Conservation (phyloP, 2,888 invertebrate genomes). For the Aporophyla lueneburgensis region DNA sequence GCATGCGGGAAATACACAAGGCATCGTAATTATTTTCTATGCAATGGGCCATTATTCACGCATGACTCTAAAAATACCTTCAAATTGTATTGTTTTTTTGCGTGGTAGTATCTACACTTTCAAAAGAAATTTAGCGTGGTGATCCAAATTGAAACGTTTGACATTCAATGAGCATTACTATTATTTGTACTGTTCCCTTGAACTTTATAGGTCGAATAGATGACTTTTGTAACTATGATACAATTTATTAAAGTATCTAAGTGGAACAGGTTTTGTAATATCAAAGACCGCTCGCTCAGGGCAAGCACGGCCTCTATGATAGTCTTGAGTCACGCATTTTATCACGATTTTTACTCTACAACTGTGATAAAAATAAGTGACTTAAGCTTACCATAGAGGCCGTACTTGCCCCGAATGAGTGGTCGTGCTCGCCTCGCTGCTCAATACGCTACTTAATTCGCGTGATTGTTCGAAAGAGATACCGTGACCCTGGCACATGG, state of each 20-base stretch:
- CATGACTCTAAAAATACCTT: not conserved
- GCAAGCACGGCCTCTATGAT: not conserved
- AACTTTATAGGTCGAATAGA: slow-evolving; percentile 51
- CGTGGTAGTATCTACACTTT: not conserved
- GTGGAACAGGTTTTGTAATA: not conserved
- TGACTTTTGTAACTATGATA: slow-evolving; percentile 8
- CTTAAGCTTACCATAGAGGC: too few species aligned
- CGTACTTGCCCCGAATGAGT: too few species aligned
- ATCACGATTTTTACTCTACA: too few species aligned
- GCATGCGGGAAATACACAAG: not conserved
- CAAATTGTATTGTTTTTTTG: not conserved
- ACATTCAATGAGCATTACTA: slow-evolving; percentile 30
- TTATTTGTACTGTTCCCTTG: slow-evolving; percentile 40
- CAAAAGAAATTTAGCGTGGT: slow-evolving; percentile 16
- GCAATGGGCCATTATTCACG: not conserved
- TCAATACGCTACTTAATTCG: too few species aligned
- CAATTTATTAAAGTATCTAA: slow-evolving; percentile 8
- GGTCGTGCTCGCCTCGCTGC: too few species aligned
- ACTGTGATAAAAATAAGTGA: too few species aligned
- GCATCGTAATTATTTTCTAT: not conserved
- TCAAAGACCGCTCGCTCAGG: too few species aligned
- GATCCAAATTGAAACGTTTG: slow-evolving; percentile 39
- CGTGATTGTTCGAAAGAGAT: too few species aligned
- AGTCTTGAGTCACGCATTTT: too few species aligned
- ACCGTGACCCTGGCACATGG: too few species aligned